Conservation (phyloP, 1,140 invertebrate genomes). For the Physella acuta region DNA sequence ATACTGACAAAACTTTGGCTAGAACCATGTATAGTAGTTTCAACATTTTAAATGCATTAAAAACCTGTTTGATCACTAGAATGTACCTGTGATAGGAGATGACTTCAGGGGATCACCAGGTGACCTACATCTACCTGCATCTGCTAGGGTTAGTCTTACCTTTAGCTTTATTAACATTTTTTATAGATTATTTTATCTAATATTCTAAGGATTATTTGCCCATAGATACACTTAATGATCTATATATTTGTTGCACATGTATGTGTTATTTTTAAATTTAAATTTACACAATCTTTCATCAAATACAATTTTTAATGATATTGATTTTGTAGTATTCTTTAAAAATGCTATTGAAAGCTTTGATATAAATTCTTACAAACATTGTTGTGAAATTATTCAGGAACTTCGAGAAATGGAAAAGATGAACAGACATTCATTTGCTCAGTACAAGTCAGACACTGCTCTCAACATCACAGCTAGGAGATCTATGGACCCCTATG, state of each 20-base stretch:
- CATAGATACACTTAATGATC: too few species aligned
- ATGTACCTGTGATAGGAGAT: background rate
- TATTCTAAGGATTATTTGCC: too few species aligned
- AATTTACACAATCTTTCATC: background rate
- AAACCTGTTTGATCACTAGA: too few species aligned
- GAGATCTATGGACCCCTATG: constrained; percentile 13
- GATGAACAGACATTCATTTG: background rate
- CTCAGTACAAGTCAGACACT: constrained; percentile 17
- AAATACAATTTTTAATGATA: background rate
- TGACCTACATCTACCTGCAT: background rate
- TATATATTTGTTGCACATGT: too few species aligned
- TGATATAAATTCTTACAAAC: background rate
- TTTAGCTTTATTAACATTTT: too few species aligned
- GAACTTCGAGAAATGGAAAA: background rate
- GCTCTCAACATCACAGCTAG: background rate
- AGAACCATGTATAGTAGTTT: too few species aligned
- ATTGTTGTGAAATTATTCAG: background rate
- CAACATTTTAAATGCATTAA: too few species aligned
- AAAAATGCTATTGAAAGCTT: background rate
- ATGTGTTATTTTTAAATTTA: background rate
- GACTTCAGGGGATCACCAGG: background rate
- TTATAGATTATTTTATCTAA: too few species aligned
- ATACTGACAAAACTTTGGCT: too few species aligned
- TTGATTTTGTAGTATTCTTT: background rate
- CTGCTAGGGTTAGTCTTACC: background rate